Conservation (phyloP, 2,797 vertebrate species). For the Enteromius unitaeniatus region DNA sequence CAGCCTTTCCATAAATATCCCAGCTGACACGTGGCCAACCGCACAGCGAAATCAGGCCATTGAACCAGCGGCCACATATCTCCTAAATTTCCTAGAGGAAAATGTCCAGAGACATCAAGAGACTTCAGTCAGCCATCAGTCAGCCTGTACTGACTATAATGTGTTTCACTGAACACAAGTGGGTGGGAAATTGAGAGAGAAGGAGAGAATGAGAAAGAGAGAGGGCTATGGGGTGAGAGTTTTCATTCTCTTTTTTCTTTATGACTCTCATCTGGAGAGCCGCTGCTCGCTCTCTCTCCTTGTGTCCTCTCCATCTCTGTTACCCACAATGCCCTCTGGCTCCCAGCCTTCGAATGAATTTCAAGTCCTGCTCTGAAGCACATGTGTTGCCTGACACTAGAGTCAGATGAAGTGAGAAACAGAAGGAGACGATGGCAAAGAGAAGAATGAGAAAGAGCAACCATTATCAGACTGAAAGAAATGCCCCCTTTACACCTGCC, state of each 20-base stretch:
- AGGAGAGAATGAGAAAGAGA: constrained; percentile 35
- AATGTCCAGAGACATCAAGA: constrained; percentile 58
- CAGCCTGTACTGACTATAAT: constrained; percentile 57
- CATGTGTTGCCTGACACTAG: constrained; percentile 35
- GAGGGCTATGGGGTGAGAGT: constrained; percentile 30
- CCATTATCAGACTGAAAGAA: background rate
- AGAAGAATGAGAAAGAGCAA: constrained; percentile 52
- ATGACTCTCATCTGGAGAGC: constrained; percentile 64
- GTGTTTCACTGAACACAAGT: constrained; percentile 51
- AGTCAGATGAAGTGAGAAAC: constrained; percentile 48
- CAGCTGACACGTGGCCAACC: constrained; percentile 49
- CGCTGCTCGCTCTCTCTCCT: background rate
- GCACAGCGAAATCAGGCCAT: constrained; percentile 44
- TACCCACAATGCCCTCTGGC: constrained; percentile 31
- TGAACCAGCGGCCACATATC: constrained; percentile 29
- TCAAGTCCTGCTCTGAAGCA: background rate
- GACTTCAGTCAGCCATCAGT: constrained; percentile 53
- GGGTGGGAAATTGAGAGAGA: constrained; percentile 40
- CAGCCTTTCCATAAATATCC: constrained; percentile 54
- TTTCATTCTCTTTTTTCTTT: constrained; percentile 64
- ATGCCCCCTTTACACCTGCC: background rate
- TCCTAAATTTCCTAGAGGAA: constrained; percentile 22
- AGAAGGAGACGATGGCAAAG: constrained; percentile 49
- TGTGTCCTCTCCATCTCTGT: constrained; percentile 7
- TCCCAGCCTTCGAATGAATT: background rate